Evolutionary conservation across 2,888 invertebrate genomes (phyloP), one percentile per base, ranked within the genome.

Genomic region (Brenthis hecate): DNA sequence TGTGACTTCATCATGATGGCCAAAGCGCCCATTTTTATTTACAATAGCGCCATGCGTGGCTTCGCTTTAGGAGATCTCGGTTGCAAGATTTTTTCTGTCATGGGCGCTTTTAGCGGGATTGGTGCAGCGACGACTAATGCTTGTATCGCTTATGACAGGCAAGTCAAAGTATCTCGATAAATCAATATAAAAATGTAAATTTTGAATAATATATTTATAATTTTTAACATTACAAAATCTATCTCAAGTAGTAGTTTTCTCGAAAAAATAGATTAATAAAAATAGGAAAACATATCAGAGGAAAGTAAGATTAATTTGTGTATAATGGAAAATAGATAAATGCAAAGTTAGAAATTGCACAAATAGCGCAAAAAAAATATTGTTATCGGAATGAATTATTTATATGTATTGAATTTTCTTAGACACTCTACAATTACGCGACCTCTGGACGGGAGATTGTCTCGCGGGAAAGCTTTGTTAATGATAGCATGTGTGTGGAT

Each of bases 1-100:
- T 95, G 96, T 77, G 97, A 97, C 87, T 97, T 97, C 79, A 87
- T 97, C 47, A 97, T 97, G 97, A 97, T 97, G 97, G 85, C 94
- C 48, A 97, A 97, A 88, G 94, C 97, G 0, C 97, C 97, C 0
- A 95, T 97, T 74, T 97, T 97, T 84, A 96, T 97, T 76, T 97
- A 96, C 86, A 97, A 97, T 81, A 96, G 97, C 48, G 96, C 96
- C 76, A 94, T 96, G 82, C 94, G 94, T 72, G 97, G 97, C 0
- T 97, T 95, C 75, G 97, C 96, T 0, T 80, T 94, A 5, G 97
- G 97, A 0, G 92, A 95, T 63, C 72, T 95, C 0, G 97, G 96
- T 1, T 97, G 97, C 80, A 96, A 96, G 82, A 93, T 96, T 73
- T 97, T 96, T 80, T 95, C 93, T 0, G 87, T 96, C 60, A 94